A percentile compares a stretch with the other conserved stretches of the same genome.
These are phyloP conservation scores for Callosobruchus maculatus DNA, from an alignment of 2,888 invertebrate species.

Conservation along the genomic window DNA sequence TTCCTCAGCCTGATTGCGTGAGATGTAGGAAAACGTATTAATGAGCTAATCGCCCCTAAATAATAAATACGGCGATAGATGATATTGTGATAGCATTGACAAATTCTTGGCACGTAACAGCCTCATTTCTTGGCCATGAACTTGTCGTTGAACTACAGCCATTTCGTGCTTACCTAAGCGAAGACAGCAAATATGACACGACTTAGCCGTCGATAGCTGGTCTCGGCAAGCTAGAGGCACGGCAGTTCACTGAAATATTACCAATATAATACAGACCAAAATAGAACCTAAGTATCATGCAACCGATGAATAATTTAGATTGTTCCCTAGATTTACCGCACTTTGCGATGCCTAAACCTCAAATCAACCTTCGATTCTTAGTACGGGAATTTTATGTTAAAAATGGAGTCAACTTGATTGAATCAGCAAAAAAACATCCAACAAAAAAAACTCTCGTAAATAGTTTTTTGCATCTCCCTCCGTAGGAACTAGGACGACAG, in stretches of 20 bases:
- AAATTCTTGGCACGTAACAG: too few relatives aligned
- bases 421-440: too few relatives aligned
- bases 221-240: background rate
- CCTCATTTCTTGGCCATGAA: background rate
- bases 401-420: too few relatives aligned
- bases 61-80: too few relatives aligned
- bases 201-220: background rate
- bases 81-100: too few relatives aligned
- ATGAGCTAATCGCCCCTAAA: too few relatives aligned
- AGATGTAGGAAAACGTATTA: too few relatives aligned
- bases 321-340: background rate
- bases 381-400: too few relatives aligned
- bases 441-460: too few relatives aligned
- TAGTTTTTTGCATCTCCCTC: too few relatives aligned
- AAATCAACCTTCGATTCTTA: background rate
- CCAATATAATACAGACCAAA: background rate
- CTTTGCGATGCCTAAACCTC: background rate
- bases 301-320: background rate
- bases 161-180: background rate
- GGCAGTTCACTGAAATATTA: background rate
- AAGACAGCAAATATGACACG: background rate
- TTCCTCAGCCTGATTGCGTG: too few relatives aligned
- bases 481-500: too few relatives aligned
- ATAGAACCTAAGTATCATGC: background rate
- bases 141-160: background rate